Conservation (phyloP, 2,797 vertebrate species). For the Epinephelus coioides region DNA sequence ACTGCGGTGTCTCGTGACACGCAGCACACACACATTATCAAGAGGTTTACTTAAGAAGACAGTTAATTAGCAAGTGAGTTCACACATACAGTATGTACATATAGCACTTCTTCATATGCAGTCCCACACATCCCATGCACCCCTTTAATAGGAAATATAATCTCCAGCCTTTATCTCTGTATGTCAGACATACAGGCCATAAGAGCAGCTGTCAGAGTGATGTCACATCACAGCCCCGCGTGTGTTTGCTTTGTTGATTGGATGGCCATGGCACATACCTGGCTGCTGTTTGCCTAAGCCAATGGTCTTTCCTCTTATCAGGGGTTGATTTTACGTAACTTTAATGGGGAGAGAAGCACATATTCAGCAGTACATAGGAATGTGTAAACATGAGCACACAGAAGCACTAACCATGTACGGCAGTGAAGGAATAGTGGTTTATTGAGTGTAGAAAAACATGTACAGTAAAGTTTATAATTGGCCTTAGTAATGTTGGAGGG, state of each 20-base stretch:
- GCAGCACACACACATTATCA: constrained; percentile 18
- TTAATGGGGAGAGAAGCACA: constrained; percentile 22
- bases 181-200: constrained; percentile 38
- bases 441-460: neutral
- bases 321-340: constrained; percentile 54
- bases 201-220: constrained; percentile 55
- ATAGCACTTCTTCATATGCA: constrained; percentile 79
- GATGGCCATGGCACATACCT: constrained; percentile 35
- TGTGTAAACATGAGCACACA: constrained; percentile 1
- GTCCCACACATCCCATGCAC: constrained; percentile 21
- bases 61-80: constrained; percentile 84
- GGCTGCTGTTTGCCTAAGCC: constrained; percentile 63
- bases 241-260: constrained; percentile 86
- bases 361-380: constrained; percentile 33
- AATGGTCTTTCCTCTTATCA: constrained; percentile 62
- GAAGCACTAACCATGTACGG: constrained; percentile 15
- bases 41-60: constrained; percentile 79
- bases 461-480: neutral
- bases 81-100: constrained; percentile 35
- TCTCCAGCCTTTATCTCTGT: constrained; percentile 79
- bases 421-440: neutral
- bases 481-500: neutral
- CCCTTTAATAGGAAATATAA: constrained; percentile 85
- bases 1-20: constrained; percentile 14
- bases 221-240: constrained; percentile 42